Base-by-base conservation (phyloP, 2,888 invertebrate genomes). In the Andrena camellia region DNA sequence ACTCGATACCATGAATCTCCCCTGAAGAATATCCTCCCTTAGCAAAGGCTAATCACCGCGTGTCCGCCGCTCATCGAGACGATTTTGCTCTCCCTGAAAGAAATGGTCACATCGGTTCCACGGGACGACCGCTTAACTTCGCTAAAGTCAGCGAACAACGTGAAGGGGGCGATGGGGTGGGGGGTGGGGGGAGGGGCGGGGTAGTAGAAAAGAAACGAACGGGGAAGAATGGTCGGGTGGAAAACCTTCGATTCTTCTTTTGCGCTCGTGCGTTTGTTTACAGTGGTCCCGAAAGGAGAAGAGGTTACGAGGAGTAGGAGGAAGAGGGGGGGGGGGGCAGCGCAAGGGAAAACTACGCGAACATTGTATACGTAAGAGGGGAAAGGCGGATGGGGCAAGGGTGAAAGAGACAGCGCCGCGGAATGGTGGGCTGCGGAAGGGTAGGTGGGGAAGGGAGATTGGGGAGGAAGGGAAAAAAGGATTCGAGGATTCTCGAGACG, bases 401-500 rank as follows among this genome's bases (percentile, higher is more conserved):
- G 64, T 66, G 73, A 66, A 68, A 73, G 73, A 70, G 78, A 76
- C 75, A 72, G 78, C 42, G 66, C 35, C 48, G 71, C 42, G 48
- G 31, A 67, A 42, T 20, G 66, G 67, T 20, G 31, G 67, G 66
- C 33, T 60, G 57, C 13, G 80, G 76, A 72, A 64, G 66, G 70
- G 73, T 26, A 17, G 64, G 72, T 63, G 77, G 82, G 60, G 54
- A 77, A 81, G 81, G 66, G 68, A 74, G 64, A 70, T 70, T 63
- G 73, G 73, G 75, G 77, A 66, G 75, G 42, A 48, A 50, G 60
- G 54, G 71, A 86, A 87, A 86, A 88, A 90, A 90, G 89, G 90
- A 92, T 90, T 90, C 89, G 90, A 90, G 91, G 87, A 89, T 91
- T 91, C 90, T 89, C 88, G 88, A 89, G 88, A 89, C 87, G 86